Evolutionary conservation across 2,113 vertebrate genomes (phyloP), one percentile per base, ranked within the genome.

Genomic region (Crotophaga sulcirostris): DNA sequence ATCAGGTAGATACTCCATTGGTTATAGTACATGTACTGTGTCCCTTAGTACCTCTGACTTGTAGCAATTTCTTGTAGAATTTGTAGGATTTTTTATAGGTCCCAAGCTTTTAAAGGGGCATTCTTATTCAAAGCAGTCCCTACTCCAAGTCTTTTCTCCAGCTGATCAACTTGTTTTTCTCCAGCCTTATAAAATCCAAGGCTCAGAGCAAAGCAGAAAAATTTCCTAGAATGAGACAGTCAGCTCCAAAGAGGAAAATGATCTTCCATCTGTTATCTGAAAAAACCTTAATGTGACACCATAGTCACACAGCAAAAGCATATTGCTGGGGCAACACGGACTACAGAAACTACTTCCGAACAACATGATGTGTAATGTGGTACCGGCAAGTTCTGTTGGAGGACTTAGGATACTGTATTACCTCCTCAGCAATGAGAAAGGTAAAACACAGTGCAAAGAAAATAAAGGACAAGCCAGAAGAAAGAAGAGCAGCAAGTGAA

Each of bases 331-430:
- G 17, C 25, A 45, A 10, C 14, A 31, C 18, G 24, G 49, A 44
- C 55, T 49, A 24, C 4, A 31, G n/a, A 89, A 88, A 70, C 4
- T 23, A 34, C 4, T 64, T 80, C 26, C n/a, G 52, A 7, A 10
- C 29, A 64, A 12, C 9, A 2, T 4, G 19, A 2, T 67, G 13
- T 26, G 5, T 33, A 49, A 36, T 1, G 2, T n/a, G 10, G 10
- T 67, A 42, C 9, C 45, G 21, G 9, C 10, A 87, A 49, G 64
- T 52, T 52, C 38, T 44, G 7, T 2, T 33, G 31, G 20, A 51
- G 29, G 45, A 7, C 29, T 16, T 60, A 28, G 44, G 60, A 74
- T 16, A 58, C 14, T 34, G 6, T 14, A 16, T 14, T 33, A 36
- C 47, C 47, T 72, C 49, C 55, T 78, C 62, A 60, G 34, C 31